Percentiles rank a stretch among this genome's conserved stretches.
Evolutionary conservation across 2,888 invertebrate genomes (phyloP).

Genomic region (Scaptomyza tumidula): DNA sequence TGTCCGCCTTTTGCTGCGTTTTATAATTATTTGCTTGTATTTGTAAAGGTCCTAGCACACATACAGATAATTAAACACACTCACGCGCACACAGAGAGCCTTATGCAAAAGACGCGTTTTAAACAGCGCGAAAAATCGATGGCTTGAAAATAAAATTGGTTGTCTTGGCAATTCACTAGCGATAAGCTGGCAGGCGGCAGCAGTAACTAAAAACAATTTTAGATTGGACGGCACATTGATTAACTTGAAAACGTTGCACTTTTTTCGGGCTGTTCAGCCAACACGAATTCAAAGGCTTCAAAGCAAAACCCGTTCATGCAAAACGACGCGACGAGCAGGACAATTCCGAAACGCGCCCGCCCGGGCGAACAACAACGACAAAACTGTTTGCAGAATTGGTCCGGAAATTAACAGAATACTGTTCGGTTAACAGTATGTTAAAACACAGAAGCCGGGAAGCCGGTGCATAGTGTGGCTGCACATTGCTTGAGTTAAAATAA

Average conservation of each 20-base stretch:
- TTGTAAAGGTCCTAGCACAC: conserved; percentile 45
- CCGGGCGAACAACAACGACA: conserved; percentile 46
- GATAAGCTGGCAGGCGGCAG: conserved; percentile 19
- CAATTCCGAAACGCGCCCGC: conserved; percentile 36
- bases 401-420: conserved; percentile 2
- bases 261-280: conserved; percentile 27
- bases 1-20: conserved; percentile 31
- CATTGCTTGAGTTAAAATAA: not conserved
- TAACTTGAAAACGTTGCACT: conserved; percentile 60
- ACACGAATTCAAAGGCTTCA: conserved; percentile 41
- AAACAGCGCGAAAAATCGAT: conserved; percentile 63
- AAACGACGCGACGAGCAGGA: conserved; percentile 37
- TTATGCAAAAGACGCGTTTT: conserved; percentile 45
- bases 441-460: conserved; percentile 36
- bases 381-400: conserved; percentile 37
- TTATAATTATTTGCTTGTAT: conserved; percentile 25
- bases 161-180: conserved; percentile 30
- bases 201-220: conserved; percentile 22
- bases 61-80: conserved; percentile 1
- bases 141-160: conserved; percentile 48
- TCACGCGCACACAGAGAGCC: conserved; percentile 6
- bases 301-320: conserved; percentile 53
- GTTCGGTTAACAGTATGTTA: conserved; percentile 22
- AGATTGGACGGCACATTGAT: conserved; percentile 60
- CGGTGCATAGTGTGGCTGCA: conserved; percentile 46